A percentile compares a stretch with the other conserved stretches of the same genome.
Evolutionary conservation across 2,888 invertebrate species (phyloP).

Genomic region (Romanomermis culicivorax): DNA sequence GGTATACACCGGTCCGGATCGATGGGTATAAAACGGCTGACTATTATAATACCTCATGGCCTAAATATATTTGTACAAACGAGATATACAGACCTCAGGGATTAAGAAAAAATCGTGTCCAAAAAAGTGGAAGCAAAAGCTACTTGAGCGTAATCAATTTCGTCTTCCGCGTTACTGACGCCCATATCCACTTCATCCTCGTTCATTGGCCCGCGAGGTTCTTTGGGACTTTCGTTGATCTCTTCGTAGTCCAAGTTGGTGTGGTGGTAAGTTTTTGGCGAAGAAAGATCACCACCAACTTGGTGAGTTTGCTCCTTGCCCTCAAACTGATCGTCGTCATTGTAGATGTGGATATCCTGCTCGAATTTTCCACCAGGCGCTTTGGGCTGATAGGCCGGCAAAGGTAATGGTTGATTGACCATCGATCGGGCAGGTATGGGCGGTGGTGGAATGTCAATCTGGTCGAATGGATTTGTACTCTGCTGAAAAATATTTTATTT

Average conservation of each 20-base stretch:
- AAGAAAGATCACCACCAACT: too few relatives aligned
- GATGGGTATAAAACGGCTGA: constrained; percentile 15
- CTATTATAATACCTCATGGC: constrained; percentile 7
- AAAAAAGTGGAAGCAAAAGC: too few relatives aligned
- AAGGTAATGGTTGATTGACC: background rate
- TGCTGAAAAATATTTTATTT: too few relatives aligned
- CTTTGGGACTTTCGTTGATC: background rate
- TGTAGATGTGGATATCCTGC: background rate
- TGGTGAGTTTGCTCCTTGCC: background rate
- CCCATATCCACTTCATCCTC: constrained; percentile 1
- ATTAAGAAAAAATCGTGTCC: background rate
- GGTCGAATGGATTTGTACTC: too few relatives aligned
- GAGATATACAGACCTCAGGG: background rate
- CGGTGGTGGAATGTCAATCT: background rate
- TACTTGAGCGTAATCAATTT: constrained; percentile 18
- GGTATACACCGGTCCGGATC: constrained; percentile 27
- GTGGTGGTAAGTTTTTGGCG: background rate
- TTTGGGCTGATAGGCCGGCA: background rate
- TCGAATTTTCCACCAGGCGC: background rate
- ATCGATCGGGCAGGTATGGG: background rate
- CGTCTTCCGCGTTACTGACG: constrained; percentile 16
- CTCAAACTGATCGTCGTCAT: background rate
- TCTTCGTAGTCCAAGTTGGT: background rate
- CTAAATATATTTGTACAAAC: constrained; percentile 7
- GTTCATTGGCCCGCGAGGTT: background rate